Conservation (phyloP, 2,888 invertebrate species). For the Diachrysia chrysitis region DNA sequence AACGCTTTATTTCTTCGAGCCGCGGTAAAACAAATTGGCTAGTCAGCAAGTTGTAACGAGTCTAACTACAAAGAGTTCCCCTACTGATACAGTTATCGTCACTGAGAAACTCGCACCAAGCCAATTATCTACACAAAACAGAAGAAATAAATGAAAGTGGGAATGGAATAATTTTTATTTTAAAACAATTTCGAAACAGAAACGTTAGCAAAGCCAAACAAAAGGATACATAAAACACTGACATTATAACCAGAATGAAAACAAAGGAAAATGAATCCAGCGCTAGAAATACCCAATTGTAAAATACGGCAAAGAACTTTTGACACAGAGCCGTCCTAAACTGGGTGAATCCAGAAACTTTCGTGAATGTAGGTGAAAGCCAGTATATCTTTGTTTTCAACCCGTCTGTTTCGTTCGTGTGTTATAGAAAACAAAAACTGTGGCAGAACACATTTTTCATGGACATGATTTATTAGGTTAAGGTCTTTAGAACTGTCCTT, state of each 20-base stretch:
- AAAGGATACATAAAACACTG: neutral
- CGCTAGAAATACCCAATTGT: constrained; percentile 50
- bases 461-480: constrained; percentile 45
- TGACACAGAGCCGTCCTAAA: constrained; percentile 47
- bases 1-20: constrained; percentile 1
- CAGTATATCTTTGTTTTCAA: constrained; percentile 55
- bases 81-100: constrained; percentile 4
- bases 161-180: neutral
- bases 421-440: constrained; percentile 43
- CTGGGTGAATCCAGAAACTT: constrained; percentile 58
- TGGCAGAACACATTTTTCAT: constrained; percentile 34
- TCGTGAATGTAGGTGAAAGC: constrained; percentile 53
- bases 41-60: constrained; percentile 5
- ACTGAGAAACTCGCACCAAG: neutral
- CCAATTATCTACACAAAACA: neutral
- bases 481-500: constrained; percentile 7
- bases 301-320: constrained; percentile 55
- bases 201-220: neutral
- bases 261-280: constrained; percentile 36
- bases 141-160: neutral
- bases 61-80: constrained; percentile 8
- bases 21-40: constrained; percentile 1
- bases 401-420: constrained; percentile 22
- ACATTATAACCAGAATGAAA: constrained; percentile 15
- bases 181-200: neutral